phyloP scores from a whole-genome alignment of 2,888 invertebrate genomes.

The Ditula angustiorana region DNA sequence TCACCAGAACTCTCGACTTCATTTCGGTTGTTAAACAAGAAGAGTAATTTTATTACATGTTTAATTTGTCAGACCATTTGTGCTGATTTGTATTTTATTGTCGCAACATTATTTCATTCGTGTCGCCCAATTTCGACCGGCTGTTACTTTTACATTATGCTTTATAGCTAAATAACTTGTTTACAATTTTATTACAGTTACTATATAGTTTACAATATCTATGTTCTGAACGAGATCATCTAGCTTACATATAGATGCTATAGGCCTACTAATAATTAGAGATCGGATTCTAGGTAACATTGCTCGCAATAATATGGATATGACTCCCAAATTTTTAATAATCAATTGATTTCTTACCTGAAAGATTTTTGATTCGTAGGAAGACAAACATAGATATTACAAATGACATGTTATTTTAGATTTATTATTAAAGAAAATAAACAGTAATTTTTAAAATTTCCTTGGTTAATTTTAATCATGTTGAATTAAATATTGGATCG shows the following conservation, averaged over 20 bases:
- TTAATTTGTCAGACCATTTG: conserved; percentile 46
- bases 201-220: neutral
- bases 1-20: conserved; percentile 45
- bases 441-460: too few species aligned
- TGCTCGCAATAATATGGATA: too few species aligned
- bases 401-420: too few species aligned
- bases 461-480: neutral
- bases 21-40: conserved; percentile 45
- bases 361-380: too few species aligned
- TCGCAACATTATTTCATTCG: conserved; percentile 21
- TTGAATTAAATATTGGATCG: too few species aligned
- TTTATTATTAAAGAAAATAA: too few species aligned
- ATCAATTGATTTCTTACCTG: too few species aligned
- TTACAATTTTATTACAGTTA: neutral
- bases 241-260: too few species aligned
- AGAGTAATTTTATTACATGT: conserved; percentile 46
- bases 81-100: conserved; percentile 41
- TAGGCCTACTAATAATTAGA: too few species aligned
- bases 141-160: neutral
- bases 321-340: too few species aligned
- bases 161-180: neutral
- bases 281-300: too few species aligned
- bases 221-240: neutral
- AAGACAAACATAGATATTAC: too few species aligned
- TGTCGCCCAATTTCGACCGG: neutral